phyloP scores from a whole-genome alignment of 2,888 invertebrate genomes.

The Ennomos erosarius region DNA sequence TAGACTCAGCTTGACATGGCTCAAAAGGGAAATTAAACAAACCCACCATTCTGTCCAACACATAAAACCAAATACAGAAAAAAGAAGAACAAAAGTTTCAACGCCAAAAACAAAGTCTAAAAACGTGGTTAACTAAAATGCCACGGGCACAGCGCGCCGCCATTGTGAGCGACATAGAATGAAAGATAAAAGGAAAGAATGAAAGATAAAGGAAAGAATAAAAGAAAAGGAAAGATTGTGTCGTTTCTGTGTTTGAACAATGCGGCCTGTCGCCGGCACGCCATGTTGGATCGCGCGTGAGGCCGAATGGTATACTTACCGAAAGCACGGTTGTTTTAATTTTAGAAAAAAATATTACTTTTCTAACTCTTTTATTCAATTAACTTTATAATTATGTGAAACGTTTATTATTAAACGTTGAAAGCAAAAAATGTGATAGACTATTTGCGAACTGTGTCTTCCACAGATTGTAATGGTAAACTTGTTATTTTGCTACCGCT shows the following conservation, averaged over 20 bases:
- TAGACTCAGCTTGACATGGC: conserved; percentile 17
- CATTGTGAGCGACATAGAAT: conserved; percentile 73
- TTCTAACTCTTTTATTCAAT: too few species aligned
- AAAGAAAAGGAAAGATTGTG: conserved; percentile 68
- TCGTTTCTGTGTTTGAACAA: conserved; percentile 84
- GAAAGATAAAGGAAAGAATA: conserved; percentile 53
- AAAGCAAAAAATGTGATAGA: too few species aligned
- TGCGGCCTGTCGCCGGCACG: conserved; percentile 77
- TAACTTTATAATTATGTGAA: too few species aligned
- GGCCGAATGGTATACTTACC: conserved; percentile 27
- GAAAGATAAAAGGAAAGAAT: conserved; percentile 66
- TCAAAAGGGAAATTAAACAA: conserved; percentile 31
- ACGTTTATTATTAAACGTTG: too few species aligned
- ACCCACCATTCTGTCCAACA: conserved; percentile 34
- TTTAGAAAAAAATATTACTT: not conserved
- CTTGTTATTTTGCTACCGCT: too few species aligned
- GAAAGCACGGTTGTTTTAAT: conserved; percentile 4
- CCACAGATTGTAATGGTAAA: too few species aligned
- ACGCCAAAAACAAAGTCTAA: conserved; percentile 66
- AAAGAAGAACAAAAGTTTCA: conserved; percentile 51
- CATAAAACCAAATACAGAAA: conserved; percentile 41
- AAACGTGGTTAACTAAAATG: conserved; percentile 77
- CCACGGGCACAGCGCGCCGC: conserved; percentile 72
- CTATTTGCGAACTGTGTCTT: not conserved
- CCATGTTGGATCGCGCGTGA: conserved; percentile 71